phyloP scores from a whole-genome alignment of 2,888 invertebrate species.

The Prostheceraeus crozeri region DNA sequence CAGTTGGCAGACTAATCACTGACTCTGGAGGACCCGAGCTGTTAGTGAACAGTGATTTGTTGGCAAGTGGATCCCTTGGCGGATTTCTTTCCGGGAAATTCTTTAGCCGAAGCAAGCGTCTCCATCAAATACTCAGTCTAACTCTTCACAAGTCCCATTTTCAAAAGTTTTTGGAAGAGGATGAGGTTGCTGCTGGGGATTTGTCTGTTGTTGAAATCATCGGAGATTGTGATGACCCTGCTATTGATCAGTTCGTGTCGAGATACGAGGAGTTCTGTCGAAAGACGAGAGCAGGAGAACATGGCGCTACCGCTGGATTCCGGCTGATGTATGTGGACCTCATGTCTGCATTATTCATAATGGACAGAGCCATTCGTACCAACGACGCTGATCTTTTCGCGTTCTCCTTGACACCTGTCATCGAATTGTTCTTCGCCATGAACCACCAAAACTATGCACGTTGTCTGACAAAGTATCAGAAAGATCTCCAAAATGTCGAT shows the following conservation, averaged over 20 bases:
- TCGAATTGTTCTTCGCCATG: slow-evolving; percentile 5
- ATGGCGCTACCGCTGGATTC: slow-evolving; percentile 25
- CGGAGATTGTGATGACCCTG: neutral
- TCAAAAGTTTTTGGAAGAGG: slow-evolving; percentile 34
- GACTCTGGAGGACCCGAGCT: slow-evolving; percentile 41
- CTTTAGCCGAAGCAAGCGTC: slow-evolving; percentile 41
- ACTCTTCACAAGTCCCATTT: slow-evolving; percentile 41
- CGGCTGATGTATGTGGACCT: slow-evolving; percentile 22
- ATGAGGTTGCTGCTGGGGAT: no score
- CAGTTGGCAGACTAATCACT: slow-evolving; percentile 41
- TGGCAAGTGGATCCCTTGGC: slow-evolving; percentile 41
- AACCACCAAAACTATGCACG: slow-evolving; percentile 24
- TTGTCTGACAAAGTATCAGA: slow-evolving; percentile 28
- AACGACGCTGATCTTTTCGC: slow-evolving; percentile 18
- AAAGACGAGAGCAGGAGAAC: slow-evolving; percentile 22
- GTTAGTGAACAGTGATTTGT: slow-evolving; percentile 41
- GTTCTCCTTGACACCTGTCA: slow-evolving; percentile 7
- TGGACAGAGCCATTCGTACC: slow-evolving; percentile 20
- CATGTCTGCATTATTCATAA: neutral
- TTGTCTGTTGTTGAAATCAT: neutral
- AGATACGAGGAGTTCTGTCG: neutral
- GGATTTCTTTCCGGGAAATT: slow-evolving; percentile 40
- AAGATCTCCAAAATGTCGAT: slow-evolving; percentile 18
- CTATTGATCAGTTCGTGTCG: no score
- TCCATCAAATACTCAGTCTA: slow-evolving; percentile 40